phyloP scores from a whole-genome alignment of 2,888 invertebrate genomes.

The Neuroscelio doddi region DNA sequence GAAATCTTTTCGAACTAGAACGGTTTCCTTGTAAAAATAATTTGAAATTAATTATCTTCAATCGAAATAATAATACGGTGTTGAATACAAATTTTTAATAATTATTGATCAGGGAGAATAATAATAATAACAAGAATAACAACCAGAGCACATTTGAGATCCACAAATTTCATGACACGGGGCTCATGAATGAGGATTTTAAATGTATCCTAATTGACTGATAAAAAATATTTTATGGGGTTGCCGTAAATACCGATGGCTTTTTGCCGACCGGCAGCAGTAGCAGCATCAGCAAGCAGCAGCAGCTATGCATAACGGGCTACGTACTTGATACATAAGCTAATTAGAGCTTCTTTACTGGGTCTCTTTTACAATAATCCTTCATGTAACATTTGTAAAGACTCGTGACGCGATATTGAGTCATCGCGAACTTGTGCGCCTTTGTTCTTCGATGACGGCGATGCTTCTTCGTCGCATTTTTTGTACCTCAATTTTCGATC shows the following conservation, averaged over 20 bases:
- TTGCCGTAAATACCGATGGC: conserved; percentile 14
- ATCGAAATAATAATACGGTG: no score
- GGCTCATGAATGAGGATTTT: no score
- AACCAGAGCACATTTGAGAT: no score
- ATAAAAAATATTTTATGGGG: neutral
- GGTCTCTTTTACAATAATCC: conserved; percentile 23
- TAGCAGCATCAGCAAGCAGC: no score
- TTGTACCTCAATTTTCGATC: neutral
- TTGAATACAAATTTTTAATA: no score
- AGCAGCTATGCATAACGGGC: conserved; percentile 32
- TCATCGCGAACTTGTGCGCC: conserved; percentile 46
- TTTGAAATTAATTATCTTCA: neutral
- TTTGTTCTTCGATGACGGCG: conserved; percentile 33
- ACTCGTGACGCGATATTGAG: conserved; percentile 35
- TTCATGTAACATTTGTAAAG: conserved; percentile 35
- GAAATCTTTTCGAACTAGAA: conserved; percentile 22
- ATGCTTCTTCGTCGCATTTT: conserved; percentile 14
- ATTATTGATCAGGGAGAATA: no score
- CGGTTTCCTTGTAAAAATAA: neutral
- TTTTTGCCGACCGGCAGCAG: no score
- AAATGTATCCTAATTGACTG: no score
- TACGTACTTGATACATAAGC: conserved; percentile 45
- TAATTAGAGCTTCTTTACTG: conserved; percentile 30
- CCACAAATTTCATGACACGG: no score
- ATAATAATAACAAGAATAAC: no score